Percentiles rank a stretch among this genome's conserved stretches.
Evolutionary conservation across 2,113 vertebrate genomes (phyloP).

Genomic region (Antennarius striatus): DNA sequence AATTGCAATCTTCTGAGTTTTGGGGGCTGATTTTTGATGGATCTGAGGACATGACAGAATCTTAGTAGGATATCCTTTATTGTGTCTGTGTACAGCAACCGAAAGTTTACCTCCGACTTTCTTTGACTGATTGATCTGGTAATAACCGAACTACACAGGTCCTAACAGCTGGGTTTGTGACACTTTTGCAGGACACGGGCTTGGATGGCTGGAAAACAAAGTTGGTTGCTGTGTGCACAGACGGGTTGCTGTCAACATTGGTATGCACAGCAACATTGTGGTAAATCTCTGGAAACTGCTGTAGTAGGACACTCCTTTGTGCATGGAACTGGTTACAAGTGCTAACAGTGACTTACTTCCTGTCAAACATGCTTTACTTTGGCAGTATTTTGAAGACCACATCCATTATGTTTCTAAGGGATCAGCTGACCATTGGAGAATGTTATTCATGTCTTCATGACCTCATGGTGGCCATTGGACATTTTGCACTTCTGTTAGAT

Average conservation of each 20-base stretch:
- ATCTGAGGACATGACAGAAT: not conserved
- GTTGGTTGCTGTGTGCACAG: not conserved
- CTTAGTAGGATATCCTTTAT: not conserved
- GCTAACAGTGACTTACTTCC: not conserved
- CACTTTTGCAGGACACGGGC: not conserved
- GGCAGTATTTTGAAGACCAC: conserved; percentile 8
- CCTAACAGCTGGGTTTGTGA: not conserved
- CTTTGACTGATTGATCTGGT: conserved; percentile 1
- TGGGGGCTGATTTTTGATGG: conserved; percentile 4
- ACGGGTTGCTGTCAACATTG: not conserved
- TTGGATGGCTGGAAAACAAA: not conserved
- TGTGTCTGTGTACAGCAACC: conserved; percentile 2
- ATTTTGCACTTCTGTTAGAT: conserved; percentile 8
- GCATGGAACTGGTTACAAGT: conserved; percentile 2
- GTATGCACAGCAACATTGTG: not conserved
- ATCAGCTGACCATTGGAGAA: conserved; percentile 1
- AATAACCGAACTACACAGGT: not conserved
- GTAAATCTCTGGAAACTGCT: not conserved
- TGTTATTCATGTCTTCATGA: not conserved
- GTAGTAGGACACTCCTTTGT: not conserved
- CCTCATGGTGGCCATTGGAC: conserved; percentile 3
- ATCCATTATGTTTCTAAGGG: not conserved
- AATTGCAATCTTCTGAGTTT: not conserved
- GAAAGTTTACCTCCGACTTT: not conserved
- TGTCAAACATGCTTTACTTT: not conserved